A percentile compares a stretch with the other conserved stretches of the same genome.
phyloP scores from a whole-genome alignment of 1,140 invertebrate species.

The Laupala kohalensis region DNA sequence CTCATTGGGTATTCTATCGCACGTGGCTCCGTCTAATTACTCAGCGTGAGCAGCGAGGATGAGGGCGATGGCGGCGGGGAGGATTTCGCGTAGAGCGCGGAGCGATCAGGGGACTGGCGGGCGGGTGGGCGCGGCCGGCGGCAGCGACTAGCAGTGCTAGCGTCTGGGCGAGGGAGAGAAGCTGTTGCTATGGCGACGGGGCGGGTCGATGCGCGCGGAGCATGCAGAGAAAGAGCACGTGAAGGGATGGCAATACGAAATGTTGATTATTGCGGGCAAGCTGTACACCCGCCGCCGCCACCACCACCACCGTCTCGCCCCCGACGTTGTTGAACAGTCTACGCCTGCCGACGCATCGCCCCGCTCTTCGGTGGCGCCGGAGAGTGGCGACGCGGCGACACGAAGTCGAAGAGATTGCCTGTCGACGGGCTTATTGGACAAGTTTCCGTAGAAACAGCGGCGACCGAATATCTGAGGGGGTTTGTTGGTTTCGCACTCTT shows the following conservation, averaged over 20 bases:
- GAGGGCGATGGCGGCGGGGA: neutral
- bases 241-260: neutral
- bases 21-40: constrained; percentile 1
- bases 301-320: too few species aligned
- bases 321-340: too few species aligned
- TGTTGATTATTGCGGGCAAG: neutral
- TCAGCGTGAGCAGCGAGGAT: neutral
- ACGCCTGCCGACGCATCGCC: neutral
- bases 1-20: constrained; percentile 3
- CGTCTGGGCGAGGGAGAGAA: neutral
- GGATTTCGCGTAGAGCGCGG: neutral
- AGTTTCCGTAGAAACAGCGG: too few species aligned
- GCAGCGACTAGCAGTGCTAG: neutral
- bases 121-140: neutral
- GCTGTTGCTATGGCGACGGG: neutral
- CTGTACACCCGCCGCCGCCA: too few species aligned
- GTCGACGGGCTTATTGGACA: too few species aligned
- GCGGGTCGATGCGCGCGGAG: neutral
- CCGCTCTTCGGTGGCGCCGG: neutral
- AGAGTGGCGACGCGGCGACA: too few species aligned
- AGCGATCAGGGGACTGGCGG: neutral
- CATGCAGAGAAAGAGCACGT: neutral
- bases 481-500: too few species aligned
- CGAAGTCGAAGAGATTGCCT: too few species aligned
- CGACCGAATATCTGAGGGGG: too few species aligned